Evolutionary conservation across 2,113 vertebrate genomes (phyloP), one percentile per base, ranked within the genome.

Genomic region (Ameiurus melas): DNA sequence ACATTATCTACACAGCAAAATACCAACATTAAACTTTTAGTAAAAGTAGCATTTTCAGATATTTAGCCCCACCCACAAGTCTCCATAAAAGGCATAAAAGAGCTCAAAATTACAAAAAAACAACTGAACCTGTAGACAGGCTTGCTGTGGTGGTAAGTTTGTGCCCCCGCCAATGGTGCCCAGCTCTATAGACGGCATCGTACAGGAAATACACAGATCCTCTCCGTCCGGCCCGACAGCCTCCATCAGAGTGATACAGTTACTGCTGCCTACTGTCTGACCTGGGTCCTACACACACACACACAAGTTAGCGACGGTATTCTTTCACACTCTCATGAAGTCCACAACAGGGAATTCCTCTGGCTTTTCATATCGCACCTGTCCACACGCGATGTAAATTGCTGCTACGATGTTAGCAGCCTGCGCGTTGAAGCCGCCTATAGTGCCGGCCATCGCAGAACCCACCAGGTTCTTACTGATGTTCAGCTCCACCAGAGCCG

Each of bases 171-270:
- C 98, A 19, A 99, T 96, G 1, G 98, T 99, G 16, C 98, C 98
- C 83, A 99, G 96, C 92, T 99, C 98, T 93, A 99, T 97, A 2
- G 98, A 99, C 0, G 98, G 98, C 98, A 99, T 99, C 0, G 98
- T 99, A 83, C 98, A 99, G 92, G 96, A 98, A 93, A 99, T 97
- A 87, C 99, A 97, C 43, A 99, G 92, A 92, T 99, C 98, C 85
- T 98, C 97, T 0, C 96, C 95, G 17, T 91, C 93, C 14, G 94
- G 90, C 14, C 98, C 98, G 7, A 96, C 93, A 0, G 94, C 89
- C 94, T 99, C 98, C 98, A 99, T 99, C 89, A 99, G 90, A 43
- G 98, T 99, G 89, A 99, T 99, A 88, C 98, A 99, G 86, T 99
- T 99, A 84, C 97, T 99, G 93, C 98, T 99, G 85, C 97, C 95